Evolutionary conservation across 2,113 vertebrate species (phyloP).

Genomic region (Austrofundulus limnaeus): DNA sequence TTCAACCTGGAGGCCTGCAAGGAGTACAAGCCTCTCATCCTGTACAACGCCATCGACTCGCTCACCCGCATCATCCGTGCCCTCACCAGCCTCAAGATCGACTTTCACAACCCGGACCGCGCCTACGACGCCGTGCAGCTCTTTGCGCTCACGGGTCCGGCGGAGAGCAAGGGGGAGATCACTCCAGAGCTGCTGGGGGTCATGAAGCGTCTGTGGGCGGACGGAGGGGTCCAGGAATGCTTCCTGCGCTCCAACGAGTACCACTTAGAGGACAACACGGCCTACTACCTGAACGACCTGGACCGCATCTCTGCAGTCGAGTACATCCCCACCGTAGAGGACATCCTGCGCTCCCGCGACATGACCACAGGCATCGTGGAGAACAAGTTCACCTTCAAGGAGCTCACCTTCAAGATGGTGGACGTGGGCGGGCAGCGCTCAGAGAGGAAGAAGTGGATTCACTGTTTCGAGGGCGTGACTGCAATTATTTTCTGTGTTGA

Average conservation of each 20-base stretch:
- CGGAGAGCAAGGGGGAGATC: constrained; percentile 98
- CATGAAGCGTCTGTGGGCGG: constrained; percentile 95
- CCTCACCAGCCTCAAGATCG: constrained; percentile 93
- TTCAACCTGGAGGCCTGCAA: constrained; percentile 98
- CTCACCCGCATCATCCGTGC: constrained; percentile 97
- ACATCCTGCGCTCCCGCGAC: constrained; percentile 97
- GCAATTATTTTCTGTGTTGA: constrained; percentile 99
- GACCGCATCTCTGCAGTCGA: constrained; percentile 93
- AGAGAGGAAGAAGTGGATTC: constrained; percentile 99
- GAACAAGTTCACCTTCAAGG: constrained; percentile 99
- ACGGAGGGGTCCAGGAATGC: constrained; percentile 94
- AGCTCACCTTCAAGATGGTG: constrained; percentile 99
- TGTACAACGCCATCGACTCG: constrained; percentile 98
- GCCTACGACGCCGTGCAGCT: constrained; percentile 98
- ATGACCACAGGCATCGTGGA: constrained; percentile 99
- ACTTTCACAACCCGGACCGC: constrained; percentile 96
- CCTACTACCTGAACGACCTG: constrained; percentile 97
- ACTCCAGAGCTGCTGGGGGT: constrained; percentile 93
- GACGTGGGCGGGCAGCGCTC: constrained; percentile 98
- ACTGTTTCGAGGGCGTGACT: constrained; percentile 98
- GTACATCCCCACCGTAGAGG: constrained; percentile 97
- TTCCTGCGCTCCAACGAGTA: constrained; percentile 98
- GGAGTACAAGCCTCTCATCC: constrained; percentile 97
- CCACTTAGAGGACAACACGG: constrained; percentile 97
- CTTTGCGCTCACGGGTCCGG: constrained; percentile 94